Conservation (phyloP, 92 coral and sea anemone genomes). For the Meandrina meandrites region DNA sequence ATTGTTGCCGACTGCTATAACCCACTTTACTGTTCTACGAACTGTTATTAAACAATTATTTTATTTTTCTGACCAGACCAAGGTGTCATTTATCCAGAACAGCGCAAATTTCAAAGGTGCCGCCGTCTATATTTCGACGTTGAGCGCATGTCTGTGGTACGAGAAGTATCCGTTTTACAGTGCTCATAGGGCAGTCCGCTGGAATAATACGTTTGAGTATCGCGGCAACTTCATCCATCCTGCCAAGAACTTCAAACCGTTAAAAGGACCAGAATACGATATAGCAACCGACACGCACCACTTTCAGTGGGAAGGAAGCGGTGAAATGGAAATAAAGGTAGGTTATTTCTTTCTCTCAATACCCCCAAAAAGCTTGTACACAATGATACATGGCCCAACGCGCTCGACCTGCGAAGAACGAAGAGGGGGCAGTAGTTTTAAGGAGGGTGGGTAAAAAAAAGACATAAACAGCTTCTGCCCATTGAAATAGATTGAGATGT, state of each 20-base stretch:
- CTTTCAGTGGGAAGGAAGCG: slow-evolving; percentile 18
- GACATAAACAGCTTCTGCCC: too few species aligned
- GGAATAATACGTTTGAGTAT: slow-evolving; percentile 76
- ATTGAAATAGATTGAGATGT: too few species aligned
- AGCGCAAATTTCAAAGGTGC: slow-evolving; percentile 88
- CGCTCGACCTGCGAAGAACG: too few species aligned
- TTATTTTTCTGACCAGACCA: slow-evolving; percentile 56
- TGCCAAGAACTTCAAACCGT: slow-evolving; percentile 16
- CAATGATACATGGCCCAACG: too few species aligned
- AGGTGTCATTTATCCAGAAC: slow-evolving; percentile 75
- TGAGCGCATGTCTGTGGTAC: slow-evolving; percentile 86
- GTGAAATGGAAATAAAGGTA: slow-evolving; percentile 8
- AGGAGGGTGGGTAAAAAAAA: too few species aligned
- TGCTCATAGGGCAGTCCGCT: slow-evolving; percentile 71
- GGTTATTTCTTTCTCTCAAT: not conserved
- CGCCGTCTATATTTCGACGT: slow-evolving; percentile 76
- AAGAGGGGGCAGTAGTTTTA: too few species aligned
- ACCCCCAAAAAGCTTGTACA: too few species aligned
- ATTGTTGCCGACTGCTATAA: too few species aligned
- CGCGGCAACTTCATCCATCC: slow-evolving; percentile 64
- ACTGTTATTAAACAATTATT: not conserved
- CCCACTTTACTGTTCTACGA: too few species aligned
- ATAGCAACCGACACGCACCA: slow-evolving; percentile 85
- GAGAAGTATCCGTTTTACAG: slow-evolving; percentile 68
- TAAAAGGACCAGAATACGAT: slow-evolving; percentile 71